Evolutionary conservation across 2,797 vertebrate genomes (phyloP), one percentile per base, ranked within the genome.

Genomic region (Emydoidea blandingii): DNA sequence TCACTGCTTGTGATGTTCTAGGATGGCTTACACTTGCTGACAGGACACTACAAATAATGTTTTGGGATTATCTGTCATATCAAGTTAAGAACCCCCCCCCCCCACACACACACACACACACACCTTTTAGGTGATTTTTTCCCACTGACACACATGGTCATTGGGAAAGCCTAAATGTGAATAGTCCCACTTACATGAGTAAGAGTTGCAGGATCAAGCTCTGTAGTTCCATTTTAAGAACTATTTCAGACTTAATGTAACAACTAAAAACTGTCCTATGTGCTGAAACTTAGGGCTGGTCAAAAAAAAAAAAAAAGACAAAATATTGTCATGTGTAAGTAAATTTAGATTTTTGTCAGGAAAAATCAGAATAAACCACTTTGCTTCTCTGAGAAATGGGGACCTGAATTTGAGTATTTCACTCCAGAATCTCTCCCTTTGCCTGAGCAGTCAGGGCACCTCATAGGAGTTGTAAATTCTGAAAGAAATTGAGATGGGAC

Each of bases 371-470:
- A 15, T 84, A 23, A 81, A 86, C 49, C 79, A 72, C 37, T 95
- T 92, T 52, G 1, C 37, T 47, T 92, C 81, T 90, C 10, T 37
- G 80, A 25, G 6, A 86, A 94, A 79, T 1, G 81, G 90, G 76
- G 0, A 2, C 1, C 3, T 74, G 52, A 54, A 72, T 5, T 10
- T 29, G 78, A 80, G 53, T 50, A 41, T 25, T 25, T 52, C 0
- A 83, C 88, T 87, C 92, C 41, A 86, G 68, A 56, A 90, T 1
- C 74, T 79, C 94, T 72, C 4, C 2, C 88, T 93, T 31, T 8
- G 83, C 6, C 84, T 74, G 15, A 7, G 3, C 2, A 3, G 16
- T 74, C 10, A 44, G 3, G 0, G 1, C 1, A 18, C 14, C 52
- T 93, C 72, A 74, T 34, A 8, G 14, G 62, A 65, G 15, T 9